Evolutionary conservation across 2,113 vertebrate genomes (phyloP).

Genomic region (Alectura lathami): DNA sequence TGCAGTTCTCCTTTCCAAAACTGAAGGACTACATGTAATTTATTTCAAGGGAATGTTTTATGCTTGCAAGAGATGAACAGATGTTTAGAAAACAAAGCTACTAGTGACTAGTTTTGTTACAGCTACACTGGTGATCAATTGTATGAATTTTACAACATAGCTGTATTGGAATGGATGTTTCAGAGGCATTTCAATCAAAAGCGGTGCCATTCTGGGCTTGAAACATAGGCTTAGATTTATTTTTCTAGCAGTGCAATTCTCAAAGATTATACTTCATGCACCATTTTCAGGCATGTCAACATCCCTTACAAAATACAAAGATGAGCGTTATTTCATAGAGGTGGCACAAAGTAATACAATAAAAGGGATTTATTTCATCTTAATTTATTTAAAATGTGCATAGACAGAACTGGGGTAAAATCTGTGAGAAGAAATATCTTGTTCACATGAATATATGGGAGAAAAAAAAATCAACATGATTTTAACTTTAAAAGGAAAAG

Average conservation of each 20-base stretch:
- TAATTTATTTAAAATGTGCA: constrained; percentile 82
- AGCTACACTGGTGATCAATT: constrained; percentile 66
- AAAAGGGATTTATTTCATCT: constrained; percentile 81
- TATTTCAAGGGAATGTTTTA: constrained; percentile 38
- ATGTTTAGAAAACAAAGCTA: constrained; percentile 69
- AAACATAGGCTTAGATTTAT: constrained; percentile 79
- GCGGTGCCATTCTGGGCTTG: constrained; percentile 62
- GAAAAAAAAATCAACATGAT: constrained; percentile 36
- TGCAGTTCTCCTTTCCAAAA: neutral
- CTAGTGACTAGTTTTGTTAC: constrained; percentile 60
- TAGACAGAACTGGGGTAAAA: constrained; percentile 75
- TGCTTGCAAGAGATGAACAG: constrained; percentile 51
- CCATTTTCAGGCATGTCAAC: constrained; percentile 80
- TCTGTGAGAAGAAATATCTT: constrained; percentile 75
- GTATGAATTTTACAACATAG: constrained; percentile 64
- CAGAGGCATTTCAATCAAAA: constrained; percentile 76
- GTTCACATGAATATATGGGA: constrained; percentile 71
- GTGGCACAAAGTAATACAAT: constrained; percentile 79
- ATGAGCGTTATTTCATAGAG: constrained; percentile 80
- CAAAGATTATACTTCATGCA: constrained; percentile 78
- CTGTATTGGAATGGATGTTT: constrained; percentile 70
- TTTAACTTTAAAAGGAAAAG: constrained; percentile 50
- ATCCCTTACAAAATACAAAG: constrained; percentile 75
- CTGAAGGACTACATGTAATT: neutral
- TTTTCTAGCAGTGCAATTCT: constrained; percentile 72